Evolutionary conservation across 2,113 vertebrate genomes (phyloP).

Genomic region (Uria aalge): DNA sequence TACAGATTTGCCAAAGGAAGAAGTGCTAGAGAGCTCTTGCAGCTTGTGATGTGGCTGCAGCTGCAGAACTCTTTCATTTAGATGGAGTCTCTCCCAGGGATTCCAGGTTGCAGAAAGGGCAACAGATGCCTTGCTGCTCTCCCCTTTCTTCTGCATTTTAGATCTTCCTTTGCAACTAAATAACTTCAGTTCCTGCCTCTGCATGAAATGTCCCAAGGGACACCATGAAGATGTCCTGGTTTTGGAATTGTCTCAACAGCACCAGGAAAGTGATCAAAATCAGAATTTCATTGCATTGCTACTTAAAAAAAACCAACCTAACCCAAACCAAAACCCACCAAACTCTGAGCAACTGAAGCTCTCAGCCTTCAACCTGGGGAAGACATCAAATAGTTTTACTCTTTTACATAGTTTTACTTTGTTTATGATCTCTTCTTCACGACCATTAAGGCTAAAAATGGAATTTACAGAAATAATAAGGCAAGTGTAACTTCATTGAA

Average conservation of each 20-base stretch:
- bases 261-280: neutral
- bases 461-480: neutral
- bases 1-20: neutral
- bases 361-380: neutral
- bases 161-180: neutral
- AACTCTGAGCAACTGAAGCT: neutral
- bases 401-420: neutral
- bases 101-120: neutral
- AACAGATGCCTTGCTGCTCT: rapidly evolving
- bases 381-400: neutral
- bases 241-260: neutral
- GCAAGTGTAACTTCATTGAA: neutral
- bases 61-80: neutral
- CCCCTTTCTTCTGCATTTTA: neutral
- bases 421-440: neutral
- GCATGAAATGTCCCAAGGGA: neutral
- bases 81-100: neutral
- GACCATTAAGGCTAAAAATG: neutral
- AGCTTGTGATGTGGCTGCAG: neutral
- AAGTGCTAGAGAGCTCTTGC: neutral
- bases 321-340: neutral
- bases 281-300: neutral
- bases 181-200: neutral
- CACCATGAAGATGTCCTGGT: neutral
- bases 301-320: neutral